Evolutionary conservation across 2,888 invertebrate species (phyloP).

Genomic region (Callosobruchus maculatus): DNA sequence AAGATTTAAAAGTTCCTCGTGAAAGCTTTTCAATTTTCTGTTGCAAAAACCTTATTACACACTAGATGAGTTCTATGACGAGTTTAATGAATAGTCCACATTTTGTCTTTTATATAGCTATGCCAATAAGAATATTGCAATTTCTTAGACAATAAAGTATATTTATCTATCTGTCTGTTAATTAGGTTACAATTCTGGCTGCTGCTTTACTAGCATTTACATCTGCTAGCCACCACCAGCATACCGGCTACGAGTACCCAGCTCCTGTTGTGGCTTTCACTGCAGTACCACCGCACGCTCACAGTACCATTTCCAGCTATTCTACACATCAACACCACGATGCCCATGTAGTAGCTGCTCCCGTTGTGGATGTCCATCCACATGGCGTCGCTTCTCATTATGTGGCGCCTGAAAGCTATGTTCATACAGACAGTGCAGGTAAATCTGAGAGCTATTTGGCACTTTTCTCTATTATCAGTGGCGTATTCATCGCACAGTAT

Average conservation of each 20-base stretch:
- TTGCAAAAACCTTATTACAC: no score
- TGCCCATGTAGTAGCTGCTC: constrained; percentile 19
- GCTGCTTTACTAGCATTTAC: not conserved
- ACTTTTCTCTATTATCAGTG: no score
- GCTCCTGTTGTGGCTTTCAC: not conserved
- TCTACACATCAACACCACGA: constrained; percentile 14
- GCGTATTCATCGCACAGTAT: no score
- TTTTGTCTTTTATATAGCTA: no score
- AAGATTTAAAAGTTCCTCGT: no score
- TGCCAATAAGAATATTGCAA: no score
- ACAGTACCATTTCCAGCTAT: constrained; percentile 14
- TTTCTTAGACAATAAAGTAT: no score
- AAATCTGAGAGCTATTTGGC: not conserved
- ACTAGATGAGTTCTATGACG: no score
- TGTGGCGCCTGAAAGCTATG: not conserved
- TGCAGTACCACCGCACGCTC: not conserved
- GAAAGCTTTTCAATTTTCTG: no score
- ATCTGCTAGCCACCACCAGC: not conserved
- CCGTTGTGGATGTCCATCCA: constrained; percentile 3
- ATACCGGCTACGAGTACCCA: not conserved
- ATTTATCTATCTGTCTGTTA: no score
- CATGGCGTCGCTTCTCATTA: not conserved
- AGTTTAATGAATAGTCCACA: no score
- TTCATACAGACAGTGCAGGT: not conserved
- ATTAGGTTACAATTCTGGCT: not conserved